phyloP scores from a whole-genome alignment of 2,888 invertebrate species.

The Nezara viridula region DNA sequence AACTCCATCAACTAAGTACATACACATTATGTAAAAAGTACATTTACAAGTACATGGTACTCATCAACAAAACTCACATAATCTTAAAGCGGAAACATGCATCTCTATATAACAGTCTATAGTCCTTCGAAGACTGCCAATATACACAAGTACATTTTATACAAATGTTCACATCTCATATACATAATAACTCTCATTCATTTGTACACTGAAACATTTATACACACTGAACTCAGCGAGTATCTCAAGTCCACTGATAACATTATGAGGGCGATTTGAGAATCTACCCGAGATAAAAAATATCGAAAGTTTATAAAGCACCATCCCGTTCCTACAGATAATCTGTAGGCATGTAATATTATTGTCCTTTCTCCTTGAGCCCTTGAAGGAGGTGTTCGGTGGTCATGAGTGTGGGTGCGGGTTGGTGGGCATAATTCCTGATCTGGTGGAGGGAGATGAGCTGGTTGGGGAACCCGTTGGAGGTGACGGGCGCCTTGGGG shows the following conservation, averaged over 20 bases:
- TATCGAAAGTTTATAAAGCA: conserved; percentile 57
- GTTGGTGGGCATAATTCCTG: conserved; percentile 94
- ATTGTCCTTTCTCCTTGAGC: conserved; percentile 67
- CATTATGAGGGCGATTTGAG: conserved; percentile 6
- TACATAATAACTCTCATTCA: conserved; percentile 8
- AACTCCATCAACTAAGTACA: conserved; percentile 62
- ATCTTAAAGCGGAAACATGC: conserved; percentile 56
- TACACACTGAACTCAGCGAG: conserved; percentile 53
- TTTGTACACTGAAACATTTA: conserved; percentile 53
- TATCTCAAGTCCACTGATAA: conserved; percentile 44
- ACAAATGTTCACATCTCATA: conserved; percentile 13
- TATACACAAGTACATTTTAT: conserved; percentile 43
- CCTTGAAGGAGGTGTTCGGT: conserved; percentile 67
- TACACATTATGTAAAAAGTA: conserved; percentile 60
- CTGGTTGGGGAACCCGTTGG: conserved; percentile 87
- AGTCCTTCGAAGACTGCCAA: conserved; percentile 4
- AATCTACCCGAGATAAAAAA: conserved; percentile 48
- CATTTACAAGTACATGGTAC: conserved; percentile 64
- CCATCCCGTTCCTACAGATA: conserved; percentile 60
- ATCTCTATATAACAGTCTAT: conserved; percentile 51
- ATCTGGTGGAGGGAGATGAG: conserved; percentile 96
- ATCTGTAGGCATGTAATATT: conserved; percentile 62
- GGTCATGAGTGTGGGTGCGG: conserved; percentile 73
- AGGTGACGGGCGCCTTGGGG: conserved; percentile 74
- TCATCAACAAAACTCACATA: conserved; percentile 57